Evolutionary conservation across 2,797 vertebrate genomes (phyloP).

Genomic region (Gallirallus australis): DNA sequence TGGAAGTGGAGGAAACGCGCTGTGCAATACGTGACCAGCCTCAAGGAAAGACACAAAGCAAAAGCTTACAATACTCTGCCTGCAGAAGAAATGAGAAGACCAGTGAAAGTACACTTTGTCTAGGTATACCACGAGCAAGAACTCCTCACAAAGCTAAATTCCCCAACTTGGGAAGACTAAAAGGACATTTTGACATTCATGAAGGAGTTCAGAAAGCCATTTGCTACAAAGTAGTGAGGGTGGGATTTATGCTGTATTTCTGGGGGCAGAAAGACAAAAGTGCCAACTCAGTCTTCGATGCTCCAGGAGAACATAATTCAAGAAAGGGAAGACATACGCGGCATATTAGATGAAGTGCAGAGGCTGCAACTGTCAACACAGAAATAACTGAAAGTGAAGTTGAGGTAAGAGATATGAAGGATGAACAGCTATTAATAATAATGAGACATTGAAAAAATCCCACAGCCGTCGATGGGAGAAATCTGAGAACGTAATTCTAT

Average conservation of each 20-base stretch:
- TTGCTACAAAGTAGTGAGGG: background rate
- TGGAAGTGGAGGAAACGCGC: background rate
- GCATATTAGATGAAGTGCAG: slow-evolving; percentile 43
- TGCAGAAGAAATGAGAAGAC: background rate
- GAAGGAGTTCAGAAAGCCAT: background rate
- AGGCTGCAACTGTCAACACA: slow-evolving; percentile 55
- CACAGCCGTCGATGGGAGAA: background rate
- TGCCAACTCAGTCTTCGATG: background rate
- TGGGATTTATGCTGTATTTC: background rate
- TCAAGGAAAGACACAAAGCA: background rate
- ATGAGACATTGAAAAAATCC: slow-evolving; percentile 39
- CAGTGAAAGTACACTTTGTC: background rate
- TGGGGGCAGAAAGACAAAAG: background rate
- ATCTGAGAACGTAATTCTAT: slow-evolving; percentile 36
- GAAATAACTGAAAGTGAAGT: slow-evolving; percentile 59
- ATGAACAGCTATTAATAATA: slow-evolving; percentile 66
- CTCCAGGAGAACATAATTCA: background rate
- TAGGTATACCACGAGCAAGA: background rate
- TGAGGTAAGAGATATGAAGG: slow-evolving; percentile 43
- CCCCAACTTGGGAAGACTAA: background rate
- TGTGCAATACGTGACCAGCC: background rate
- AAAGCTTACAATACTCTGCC: background rate
- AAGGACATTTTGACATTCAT: background rate
- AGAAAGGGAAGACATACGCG: background rate
- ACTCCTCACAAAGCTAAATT: background rate